phyloP scores from a whole-genome alignment of 2,113 vertebrate genomes.

The Siniperca knerii region DNA sequence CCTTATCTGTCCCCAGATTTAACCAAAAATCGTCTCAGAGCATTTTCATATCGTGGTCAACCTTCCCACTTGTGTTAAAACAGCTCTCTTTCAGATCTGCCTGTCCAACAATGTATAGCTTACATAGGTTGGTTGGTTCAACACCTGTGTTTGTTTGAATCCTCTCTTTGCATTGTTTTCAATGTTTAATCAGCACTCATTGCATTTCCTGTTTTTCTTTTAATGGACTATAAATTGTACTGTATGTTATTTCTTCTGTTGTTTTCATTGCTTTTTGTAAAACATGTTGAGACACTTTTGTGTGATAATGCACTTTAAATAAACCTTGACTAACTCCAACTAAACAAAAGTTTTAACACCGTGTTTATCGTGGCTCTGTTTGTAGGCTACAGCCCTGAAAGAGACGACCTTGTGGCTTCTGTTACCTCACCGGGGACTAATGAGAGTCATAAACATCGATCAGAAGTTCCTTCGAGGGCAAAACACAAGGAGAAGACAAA shows the following conservation, averaged over 20 bases:
- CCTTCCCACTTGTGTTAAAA: too few relatives aligned
- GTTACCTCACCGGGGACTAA: not conserved
- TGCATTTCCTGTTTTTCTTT: not conserved
- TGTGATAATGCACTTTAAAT: not conserved
- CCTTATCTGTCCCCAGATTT: not conserved
- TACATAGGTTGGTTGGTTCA: too few relatives aligned
- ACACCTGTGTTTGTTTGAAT: too few relatives aligned
- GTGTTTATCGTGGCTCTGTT: not conserved
- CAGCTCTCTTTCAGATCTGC: too few relatives aligned
- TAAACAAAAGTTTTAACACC: not conserved
- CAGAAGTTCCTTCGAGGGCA: not conserved
- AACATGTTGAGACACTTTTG: not conserved
- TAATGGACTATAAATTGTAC: too few relatives aligned
- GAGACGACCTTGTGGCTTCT: not conserved
- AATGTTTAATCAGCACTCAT: not conserved
- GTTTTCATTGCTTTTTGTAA: not conserved
- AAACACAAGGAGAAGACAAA: slow-evolving; percentile 18
- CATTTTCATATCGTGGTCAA: too few relatives aligned
- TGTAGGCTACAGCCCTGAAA: slow-evolving; percentile 1
- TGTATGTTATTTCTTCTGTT: too few relatives aligned
- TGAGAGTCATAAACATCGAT: not conserved
- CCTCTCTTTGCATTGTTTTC: not conserved
- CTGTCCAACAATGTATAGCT: too few relatives aligned
- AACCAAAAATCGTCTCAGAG: too few relatives aligned
- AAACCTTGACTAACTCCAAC: not conserved